phyloP scores from a whole-genome alignment of 2,888 invertebrate species.

The Drosophila longiperda region DNA sequence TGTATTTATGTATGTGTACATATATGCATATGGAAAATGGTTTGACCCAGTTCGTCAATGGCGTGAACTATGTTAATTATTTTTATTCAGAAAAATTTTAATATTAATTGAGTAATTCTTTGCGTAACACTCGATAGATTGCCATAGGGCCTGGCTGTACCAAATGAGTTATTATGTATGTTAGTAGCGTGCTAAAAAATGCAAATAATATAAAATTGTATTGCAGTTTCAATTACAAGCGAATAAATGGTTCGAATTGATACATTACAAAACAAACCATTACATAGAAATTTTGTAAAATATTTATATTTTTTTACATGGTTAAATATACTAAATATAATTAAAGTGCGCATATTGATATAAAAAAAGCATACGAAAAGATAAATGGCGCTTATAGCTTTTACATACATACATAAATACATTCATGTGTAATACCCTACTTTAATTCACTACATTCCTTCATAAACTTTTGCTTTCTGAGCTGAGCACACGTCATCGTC shows the following conservation, averaged over 20 bases:
- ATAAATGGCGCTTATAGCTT: too few species aligned
- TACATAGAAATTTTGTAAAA: not conserved
- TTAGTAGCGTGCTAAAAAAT: constrained; percentile 4
- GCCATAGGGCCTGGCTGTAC: constrained; percentile 5
- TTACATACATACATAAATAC: not conserved
- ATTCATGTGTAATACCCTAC: constrained; percentile 10
- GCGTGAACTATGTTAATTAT: constrained; percentile 76
- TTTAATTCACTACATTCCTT: not conserved
- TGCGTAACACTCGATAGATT: constrained; percentile 21
- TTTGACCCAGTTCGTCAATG: constrained; percentile 65
- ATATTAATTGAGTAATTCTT: constrained; percentile 18
- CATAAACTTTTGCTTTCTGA: constrained; percentile 52
- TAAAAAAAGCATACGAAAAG: not conserved
- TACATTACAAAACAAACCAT: not conserved
- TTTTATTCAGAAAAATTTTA: constrained; percentile 30
- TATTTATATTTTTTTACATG: not conserved
- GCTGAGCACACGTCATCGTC: constrained; percentile 23
- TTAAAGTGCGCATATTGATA: constrained; percentile 2
- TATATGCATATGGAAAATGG: constrained; percentile 35
- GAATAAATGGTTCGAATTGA: not conserved
- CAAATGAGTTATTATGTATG: not conserved
- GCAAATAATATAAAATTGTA: not conserved
- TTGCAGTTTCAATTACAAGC: not conserved
- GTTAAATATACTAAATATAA: not conserved
- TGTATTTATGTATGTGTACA: not conserved